Evolutionary conservation across 1,140 invertebrate genomes (phyloP).

Genomic region (Parasteatoda tepidariorum): DNA sequence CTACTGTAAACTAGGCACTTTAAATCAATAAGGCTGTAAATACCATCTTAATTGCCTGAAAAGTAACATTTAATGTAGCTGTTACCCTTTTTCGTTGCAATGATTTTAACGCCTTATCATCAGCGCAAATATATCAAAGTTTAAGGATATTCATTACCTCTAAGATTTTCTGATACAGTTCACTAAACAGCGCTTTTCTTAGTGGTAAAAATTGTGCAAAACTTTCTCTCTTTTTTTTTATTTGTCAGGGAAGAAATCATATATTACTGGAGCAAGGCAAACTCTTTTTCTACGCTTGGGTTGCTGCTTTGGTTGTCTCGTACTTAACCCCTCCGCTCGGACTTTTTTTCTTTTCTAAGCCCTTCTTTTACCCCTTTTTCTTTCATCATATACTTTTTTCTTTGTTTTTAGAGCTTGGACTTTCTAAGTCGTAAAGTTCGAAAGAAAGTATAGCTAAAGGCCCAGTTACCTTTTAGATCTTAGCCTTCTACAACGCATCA

Average conservation of each 20-base stretch:
- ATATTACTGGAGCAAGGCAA: slow-evolving; percentile 1
- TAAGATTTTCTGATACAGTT: too few relatives aligned
- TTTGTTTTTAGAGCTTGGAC: slow-evolving; percentile 47
- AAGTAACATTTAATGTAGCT: too few relatives aligned
- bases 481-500: slow-evolving; percentile 41
- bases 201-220: slow-evolving; percentile 32
- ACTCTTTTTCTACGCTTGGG: slow-evolving; percentile 1
- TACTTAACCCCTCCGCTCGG: too few relatives aligned
- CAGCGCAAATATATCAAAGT: too few relatives aligned
- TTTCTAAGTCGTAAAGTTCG: slow-evolving; percentile 52
- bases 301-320: slow-evolving; percentile 3
- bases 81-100: too few relatives aligned
- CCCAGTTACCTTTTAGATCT: slow-evolving; percentile 29
- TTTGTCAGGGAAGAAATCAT: slow-evolving; percentile 1
- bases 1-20: too few relatives aligned
- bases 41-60: too few relatives aligned
- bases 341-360: too few relatives aligned
- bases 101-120: too few relatives aligned
- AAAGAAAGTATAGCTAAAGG: slow-evolving; percentile 45
- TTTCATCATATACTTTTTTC: slow-evolving; percentile 18
- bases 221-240: slow-evolving; percentile 13
- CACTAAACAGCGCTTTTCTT: too few relatives aligned
- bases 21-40: too few relatives aligned
- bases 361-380: neutral
- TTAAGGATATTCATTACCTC: too few relatives aligned